Evolutionary conservation across 2,797 vertebrate species (phyloP), one percentile per base, ranked within the genome.

Genomic region (Chloroceryle inda): DNA sequence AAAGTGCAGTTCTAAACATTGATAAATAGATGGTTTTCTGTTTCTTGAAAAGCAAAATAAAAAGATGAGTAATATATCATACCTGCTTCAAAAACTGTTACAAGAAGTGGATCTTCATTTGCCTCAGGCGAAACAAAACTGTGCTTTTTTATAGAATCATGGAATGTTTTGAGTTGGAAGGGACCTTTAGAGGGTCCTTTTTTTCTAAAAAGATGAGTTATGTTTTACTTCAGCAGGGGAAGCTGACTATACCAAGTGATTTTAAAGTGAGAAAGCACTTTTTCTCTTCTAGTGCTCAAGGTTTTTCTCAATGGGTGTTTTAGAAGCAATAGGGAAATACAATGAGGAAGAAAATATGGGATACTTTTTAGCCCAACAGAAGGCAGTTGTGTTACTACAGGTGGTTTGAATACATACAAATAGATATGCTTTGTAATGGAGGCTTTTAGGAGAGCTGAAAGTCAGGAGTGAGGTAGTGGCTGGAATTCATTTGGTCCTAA

Each of bases 291-390:
- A 1, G 35, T 61, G 69, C 62, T 87, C 19, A 7, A 38, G 27
- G 9, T 49, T 73, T 56, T 80, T 62, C 38, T 82, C 0, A 0
- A 1, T 58, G 18, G 44, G 6, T 59, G 3, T 67, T 74, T 15
- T 56, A 84, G 56, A 88, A 88, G 18, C 61, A 61, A 2, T 50
- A 49, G 56, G 31, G 38, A 50, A 69, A 33, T 73, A 55, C 5
- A 76, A 0, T 13, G 50, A 44, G 24, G 58, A 62, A 29, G 31
- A 19, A 75, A 77, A 88, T 22, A 61, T 0, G 4, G 29, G 35
- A 31, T 86, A 3, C 24, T 50, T 92, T 76, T 88, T 86, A 93
- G 61, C 35, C 35, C n/a, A 69, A 50, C 29, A 62, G 59, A 67
- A 71, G 5, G 52, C n/a, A 55, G 40, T 44, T 71, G 13, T 3